Conservation (phyloP, 1,140 invertebrate species). For the Hyles vespertilio region DNA sequence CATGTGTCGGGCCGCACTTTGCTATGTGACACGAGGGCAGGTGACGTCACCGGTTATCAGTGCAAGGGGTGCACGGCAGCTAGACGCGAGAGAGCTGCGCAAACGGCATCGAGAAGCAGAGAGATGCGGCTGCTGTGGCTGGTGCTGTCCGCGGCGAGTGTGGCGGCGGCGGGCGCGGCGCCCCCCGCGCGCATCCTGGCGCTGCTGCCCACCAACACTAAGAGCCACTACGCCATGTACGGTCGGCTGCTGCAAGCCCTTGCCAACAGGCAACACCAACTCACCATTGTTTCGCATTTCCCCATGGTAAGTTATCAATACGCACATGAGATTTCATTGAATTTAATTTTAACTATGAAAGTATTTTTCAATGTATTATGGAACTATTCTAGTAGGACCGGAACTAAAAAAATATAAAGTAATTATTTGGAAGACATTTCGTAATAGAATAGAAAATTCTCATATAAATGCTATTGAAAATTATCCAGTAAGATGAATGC, state of each 20-base stretch:
- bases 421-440: too few relatives aligned
- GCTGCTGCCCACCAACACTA: conserved; percentile 70
- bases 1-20: not conserved
- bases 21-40: not conserved
- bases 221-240: conserved; percentile 73
- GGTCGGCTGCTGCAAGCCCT: conserved; percentile 78
- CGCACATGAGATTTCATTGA: not conserved
- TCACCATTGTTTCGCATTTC: conserved; percentile 84
- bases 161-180: conserved; percentile 16
- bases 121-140: conserved; percentile 53
- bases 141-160: conserved; percentile 17
- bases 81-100: conserved; percentile 20
- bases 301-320: conserved; percentile 56
- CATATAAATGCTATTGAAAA: too few relatives aligned
- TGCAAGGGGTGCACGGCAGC: conserved; percentile 9
- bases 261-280: conserved; percentile 77
- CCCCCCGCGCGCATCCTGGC: conserved; percentile 60
- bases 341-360: too few relatives aligned
- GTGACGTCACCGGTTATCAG: conserved; percentile 38
- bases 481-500: too few relatives aligned
- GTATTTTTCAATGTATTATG: too few relatives aligned
- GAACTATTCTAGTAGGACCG: too few relatives aligned
- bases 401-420: too few relatives aligned
- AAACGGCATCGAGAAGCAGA: conserved; percentile 44
- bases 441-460: too few relatives aligned